A percentile compares a stretch with the other conserved stretches of the same genome.
Conservation (phyloP, 2,113 vertebrate species). For the Callaeas wilsoni region DNA sequence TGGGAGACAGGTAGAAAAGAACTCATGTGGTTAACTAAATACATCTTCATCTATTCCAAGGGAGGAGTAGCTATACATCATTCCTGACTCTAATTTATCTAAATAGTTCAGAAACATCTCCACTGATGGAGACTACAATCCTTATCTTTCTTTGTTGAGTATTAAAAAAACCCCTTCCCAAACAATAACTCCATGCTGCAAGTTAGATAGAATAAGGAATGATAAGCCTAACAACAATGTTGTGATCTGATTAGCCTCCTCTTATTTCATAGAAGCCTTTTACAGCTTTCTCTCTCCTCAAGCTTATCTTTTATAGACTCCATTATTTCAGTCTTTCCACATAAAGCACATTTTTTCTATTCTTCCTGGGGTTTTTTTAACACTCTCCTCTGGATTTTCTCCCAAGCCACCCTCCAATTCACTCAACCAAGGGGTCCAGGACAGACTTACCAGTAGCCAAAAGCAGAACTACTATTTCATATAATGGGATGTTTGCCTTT, state of each 20-base stretch:
- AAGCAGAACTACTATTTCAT: neutral
- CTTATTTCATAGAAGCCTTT: neutral
- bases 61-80: neutral
- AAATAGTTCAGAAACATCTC: neutral
- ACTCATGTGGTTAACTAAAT: neutral
- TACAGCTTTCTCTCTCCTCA: neutral
- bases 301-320: neutral
- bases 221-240: neutral
- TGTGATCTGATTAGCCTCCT: neutral
- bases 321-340: neutral
- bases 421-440: neutral
- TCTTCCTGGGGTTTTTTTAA: neutral
- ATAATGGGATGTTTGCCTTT: neutral
- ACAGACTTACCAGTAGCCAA: neutral
- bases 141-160: neutral
- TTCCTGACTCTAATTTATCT: neutral
- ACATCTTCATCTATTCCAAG: neutral
- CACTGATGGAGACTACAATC: neutral
- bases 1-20: neutral
- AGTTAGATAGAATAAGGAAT: too few species aligned
- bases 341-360: neutral
- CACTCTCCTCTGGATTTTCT: neutral
- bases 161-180: neutral
- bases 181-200: neutral
- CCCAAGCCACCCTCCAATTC: neutral